A percentile compares a stretch with the other conserved stretches of the same genome.
These are phyloP conservation scores for Subacronicta megacephala DNA, from an alignment of 2,888 invertebrate genomes.

Conservation along the genomic window DNA sequence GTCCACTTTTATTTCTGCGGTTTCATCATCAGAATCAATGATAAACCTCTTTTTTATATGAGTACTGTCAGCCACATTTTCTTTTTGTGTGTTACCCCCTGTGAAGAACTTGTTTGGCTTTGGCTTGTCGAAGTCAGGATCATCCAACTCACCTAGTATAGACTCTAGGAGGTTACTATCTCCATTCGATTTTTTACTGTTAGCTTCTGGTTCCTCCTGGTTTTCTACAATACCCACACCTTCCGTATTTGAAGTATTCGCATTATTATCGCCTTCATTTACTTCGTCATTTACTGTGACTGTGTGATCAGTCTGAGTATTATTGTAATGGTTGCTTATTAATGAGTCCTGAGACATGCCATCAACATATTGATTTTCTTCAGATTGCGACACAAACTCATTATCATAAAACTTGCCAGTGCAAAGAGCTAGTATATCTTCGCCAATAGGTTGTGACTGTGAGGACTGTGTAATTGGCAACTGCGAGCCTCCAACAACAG, in stretches of 20 bases:
- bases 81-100: constrained; percentile 51
- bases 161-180: constrained; percentile 67
- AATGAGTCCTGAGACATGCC: constrained; percentile 42
- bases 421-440: constrained; percentile 87
- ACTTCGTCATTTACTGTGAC: constrained; percentile 16
- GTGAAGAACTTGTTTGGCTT: constrained; percentile 76
- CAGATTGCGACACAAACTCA: constrained; percentile 71
- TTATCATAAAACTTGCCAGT: constrained; percentile 90
- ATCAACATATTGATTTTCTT: constrained; percentile 45
- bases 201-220: constrained; percentile 1
- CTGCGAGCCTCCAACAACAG: constrained; percentile 87
- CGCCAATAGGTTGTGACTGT: constrained; percentile 78
- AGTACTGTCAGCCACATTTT: constrained; percentile 38
- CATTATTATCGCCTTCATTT: constrained; percentile 6
- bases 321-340: constrained; percentile 36
- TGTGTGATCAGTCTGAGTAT: constrained; percentile 31
- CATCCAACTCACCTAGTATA: constrained; percentile 79
- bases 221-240: background rate
- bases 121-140: constrained; percentile 70
- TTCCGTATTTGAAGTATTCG: constrained; percentile 7
- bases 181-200: constrained; percentile 23
- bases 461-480: constrained; percentile 69
- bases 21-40: constrained; percentile 83
- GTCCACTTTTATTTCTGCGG: constrained; percentile 50
- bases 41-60: constrained; percentile 76